Base-by-base conservation (phyloP, 1,140 invertebrate species). In the Cydia fagiglandana region DNA sequence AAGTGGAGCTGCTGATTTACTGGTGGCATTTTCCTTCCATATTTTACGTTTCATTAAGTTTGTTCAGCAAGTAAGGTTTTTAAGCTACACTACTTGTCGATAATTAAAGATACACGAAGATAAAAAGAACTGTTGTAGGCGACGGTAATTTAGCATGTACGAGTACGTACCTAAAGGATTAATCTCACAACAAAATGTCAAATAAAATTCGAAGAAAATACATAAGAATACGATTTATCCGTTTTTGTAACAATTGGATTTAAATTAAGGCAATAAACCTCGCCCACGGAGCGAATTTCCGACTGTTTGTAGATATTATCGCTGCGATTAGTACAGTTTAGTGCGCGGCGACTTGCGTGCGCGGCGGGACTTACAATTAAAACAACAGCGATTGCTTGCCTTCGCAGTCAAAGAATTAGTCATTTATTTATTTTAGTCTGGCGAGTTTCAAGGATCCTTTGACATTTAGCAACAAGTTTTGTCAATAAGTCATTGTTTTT, bases 261-360 rank as follows among this genome's bases (percentile, higher is more conserved):
- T 81, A 84, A 87, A 87, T 84, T 79, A 80, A 79, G 77, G 80
- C 78, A 81, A 81, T 83, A 86, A 86, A 88, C 77, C 79, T 84
- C 84, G 87, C 85, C 85, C 85, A 85, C 86, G 73, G 75, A 80
- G 73, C 78, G 77, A 85, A 68, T 83, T 83, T 83, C 78, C 56
- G 80, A 73, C 81, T 80, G 85, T 86, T 87, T 80, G 73, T 76
- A 77, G 74, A 78, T 78, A 81, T 81, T 80, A 84, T 84, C 82
- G 83, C 79, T 73, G 34, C 82, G 81, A 88, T 87, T 86, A 83
- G 80, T 73, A 81, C 81, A 82, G 84, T 85, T 83, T 81, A 82
- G 82, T 85, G 78, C 7, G 4, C n/a, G 34, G 86, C 81, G 85
- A 87, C 80, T 88, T 77, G 83, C 88, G 86, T 90, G 87, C 74